Base-by-base conservation (phyloP, 2,888 invertebrate species). In the Prionchulus punctatus region DNA sequence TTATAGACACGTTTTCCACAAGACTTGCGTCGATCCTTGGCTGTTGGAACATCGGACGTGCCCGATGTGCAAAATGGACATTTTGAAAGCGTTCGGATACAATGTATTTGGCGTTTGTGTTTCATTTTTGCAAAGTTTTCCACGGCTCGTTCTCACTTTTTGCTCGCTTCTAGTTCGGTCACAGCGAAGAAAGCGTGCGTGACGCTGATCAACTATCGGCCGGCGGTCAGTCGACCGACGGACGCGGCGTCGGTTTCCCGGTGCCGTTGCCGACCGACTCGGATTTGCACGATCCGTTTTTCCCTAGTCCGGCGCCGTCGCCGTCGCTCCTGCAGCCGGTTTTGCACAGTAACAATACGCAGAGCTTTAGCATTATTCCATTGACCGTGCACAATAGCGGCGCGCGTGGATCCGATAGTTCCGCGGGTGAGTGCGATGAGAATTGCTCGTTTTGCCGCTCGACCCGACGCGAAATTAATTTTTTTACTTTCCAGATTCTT, bases 61-160 rank as follows among this genome's bases (percentile, higher is more conserved):
- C 73, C 91, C 91, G 12, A 90, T 92, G 88, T 92, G 91, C 76
- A 91, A 91, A 75, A 82, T 87, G 81, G 91, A 92, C 75, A 91
- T 92, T 65, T 79, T 92, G 60, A 85, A 88, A 62, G 74, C 74
- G n/a, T 75, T 73, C 64, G 76, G 76, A 1, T 68, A 64, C 36
- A 36, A 53, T 18, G 60, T 60, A 7, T n/a, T 43, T 21, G 18
- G 27, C 7, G n/a, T n/a, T n/a, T n/a, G n/a, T n/a, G n/a, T n/a
- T n/a, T n/a, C n/a, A n/a, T n/a, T n/a, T n/a, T n/a, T n/a, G n/a
- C n/a, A n/a, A n/a, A n/a, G n/a, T n/a, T n/a, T 48, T 12, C 7
- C 12, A 25, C 48, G 23, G 23, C 26, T 7, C 7, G 26, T 48
- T 12, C 18, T 7, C 7, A 18, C 36, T 7, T 36, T 7, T 18